Evolutionary conservation across 2,113 vertebrate species (phyloP), one percentile per base, ranked within the genome.

Genomic region (Amphilophus citrinellus): DNA sequence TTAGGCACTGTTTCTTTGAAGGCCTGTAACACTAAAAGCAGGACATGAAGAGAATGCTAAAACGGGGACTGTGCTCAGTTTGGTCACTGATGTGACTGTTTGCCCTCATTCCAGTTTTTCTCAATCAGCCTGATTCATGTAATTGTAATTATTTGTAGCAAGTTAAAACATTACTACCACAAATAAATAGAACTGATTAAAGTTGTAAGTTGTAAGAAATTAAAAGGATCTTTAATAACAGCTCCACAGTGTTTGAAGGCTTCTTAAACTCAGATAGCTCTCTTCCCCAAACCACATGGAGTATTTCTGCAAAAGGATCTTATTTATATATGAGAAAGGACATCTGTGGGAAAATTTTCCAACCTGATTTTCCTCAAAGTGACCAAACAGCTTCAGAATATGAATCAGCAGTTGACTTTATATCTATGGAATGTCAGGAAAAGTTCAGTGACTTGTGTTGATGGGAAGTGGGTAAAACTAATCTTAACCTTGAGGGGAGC

Each of bases 101-200:
- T 50, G 68, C 32, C 50, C 47, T 73, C 68, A 73, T 56, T 73
- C n/a, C 30, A 73, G 32, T 73, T 53, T 47, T 56, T 73, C 27
- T 18, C 20, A 56, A 73, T 56, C n/a, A 73, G 56, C 27, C 3
- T 53, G 11, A 27, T 32, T 53, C 17, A 32, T 73, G 17, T 56
- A 56, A 73, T 56, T 56, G 10, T 32, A 10, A 17, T 53, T 53
- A 71, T n/a, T 73, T 73, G 10, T 73, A 53, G 66, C 27, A 73
- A 32, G 42, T 73, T 30, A 73, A 53, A 53, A 53, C 44, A 6
- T 17, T 18, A 2, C 6, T 18, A 53, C 6, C 17, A 3, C 50
- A 53, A 53, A 50, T 17, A 17, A 17, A 53, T 18, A 6, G 17
- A 53, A 53, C 5, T 53, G 15, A 73, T 73, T 53, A 17, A 35